Base-by-base conservation (phyloP, 2,888 invertebrate genomes). In the Tineola bisselliella region DNA sequence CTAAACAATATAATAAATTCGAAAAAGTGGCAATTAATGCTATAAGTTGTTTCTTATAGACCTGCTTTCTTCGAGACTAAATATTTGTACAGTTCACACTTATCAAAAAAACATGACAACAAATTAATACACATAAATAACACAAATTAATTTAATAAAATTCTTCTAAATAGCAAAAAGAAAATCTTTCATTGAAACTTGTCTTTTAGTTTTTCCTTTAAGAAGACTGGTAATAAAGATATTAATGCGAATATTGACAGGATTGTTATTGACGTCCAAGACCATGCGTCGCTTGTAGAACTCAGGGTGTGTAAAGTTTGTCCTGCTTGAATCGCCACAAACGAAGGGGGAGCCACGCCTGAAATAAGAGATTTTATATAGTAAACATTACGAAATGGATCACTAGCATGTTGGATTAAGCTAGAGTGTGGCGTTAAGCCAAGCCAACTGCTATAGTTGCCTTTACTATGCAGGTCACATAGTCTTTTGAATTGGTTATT, bases 311-410 rank as follows among this genome's bases (percentile, higher is more conserved):
- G 95, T 56, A 99, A 87, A 0, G 99, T 99, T 75, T 96, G 96
- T 12, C 99, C 99, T 11, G 98, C 97, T 87, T 99, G 97, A 68
- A 99, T 98, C 11, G 98, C 98, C 25, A 99, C 92, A 77, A 99
- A 95, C 0, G 98, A 98, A 4, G 99, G 99, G 56, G 99, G 98
- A 0, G 96, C 97, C 11, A 98, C 98, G 65, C 98, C 95, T 91
- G 71, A n/a, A 81, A 77, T 25, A 25, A 25, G 25, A 25, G 25
- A 25, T 25, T 25, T 25, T 25, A 25, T 25, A 25, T 25, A 25
- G 25, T 25, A 25, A 25, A 25, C 6, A 25, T 25, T 25, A 25
- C 6, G 6, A 4, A 6, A 25, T 25, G 25, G 25, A n/a, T 25
- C 6, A 25, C 6, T 25, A 25, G 25, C 25, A n/a, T n/a, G n/a